Evolutionary conservation across 2,888 invertebrate genomes (phyloP).

Genomic region (Trissoscelio sp.): DNA sequence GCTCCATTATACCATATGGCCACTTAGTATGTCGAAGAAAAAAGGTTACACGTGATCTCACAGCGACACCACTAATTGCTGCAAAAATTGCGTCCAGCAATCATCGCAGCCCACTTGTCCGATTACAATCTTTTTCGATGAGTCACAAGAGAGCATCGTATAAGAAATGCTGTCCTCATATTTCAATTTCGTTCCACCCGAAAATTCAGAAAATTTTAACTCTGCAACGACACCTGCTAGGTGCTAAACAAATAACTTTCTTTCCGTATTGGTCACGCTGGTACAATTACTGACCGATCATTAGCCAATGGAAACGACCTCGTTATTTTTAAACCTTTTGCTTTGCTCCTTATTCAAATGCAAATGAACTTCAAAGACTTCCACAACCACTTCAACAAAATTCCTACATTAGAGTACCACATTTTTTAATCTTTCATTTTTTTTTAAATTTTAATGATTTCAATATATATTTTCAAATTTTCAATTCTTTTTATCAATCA

Average conservation of each 20-base stretch:
- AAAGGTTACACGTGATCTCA: conserved; percentile 66
- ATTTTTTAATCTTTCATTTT: too few relatives aligned
- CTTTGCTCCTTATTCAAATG: background rate
- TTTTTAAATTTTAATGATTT: too few relatives aligned
- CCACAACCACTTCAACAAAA: too few relatives aligned
- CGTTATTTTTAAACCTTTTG: background rate
- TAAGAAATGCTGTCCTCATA: background rate
- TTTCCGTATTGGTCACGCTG: conserved; percentile 10
- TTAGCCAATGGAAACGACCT: background rate
- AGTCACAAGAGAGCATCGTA: background rate
- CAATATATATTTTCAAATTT: too few relatives aligned
- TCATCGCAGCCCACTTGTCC: background rate
- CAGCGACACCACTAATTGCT: conserved; percentile 42
- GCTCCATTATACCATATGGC: conserved; percentile 80
- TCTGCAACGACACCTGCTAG: background rate
- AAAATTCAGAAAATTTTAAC: background rate
- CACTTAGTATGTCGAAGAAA: conserved; percentile 75
- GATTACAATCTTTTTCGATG: background rate
- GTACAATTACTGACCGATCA: conserved; percentile 6
- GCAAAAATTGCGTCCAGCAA: conserved; percentile 36
- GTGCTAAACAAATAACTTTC: conserved; percentile 4
- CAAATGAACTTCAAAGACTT: background rate
- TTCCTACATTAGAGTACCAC: too few relatives aligned
- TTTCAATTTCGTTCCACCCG: background rate
- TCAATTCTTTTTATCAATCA: too few relatives aligned